Conservation (phyloP, 2,113 vertebrate species). For the Cranoglanis bouderius region DNA sequence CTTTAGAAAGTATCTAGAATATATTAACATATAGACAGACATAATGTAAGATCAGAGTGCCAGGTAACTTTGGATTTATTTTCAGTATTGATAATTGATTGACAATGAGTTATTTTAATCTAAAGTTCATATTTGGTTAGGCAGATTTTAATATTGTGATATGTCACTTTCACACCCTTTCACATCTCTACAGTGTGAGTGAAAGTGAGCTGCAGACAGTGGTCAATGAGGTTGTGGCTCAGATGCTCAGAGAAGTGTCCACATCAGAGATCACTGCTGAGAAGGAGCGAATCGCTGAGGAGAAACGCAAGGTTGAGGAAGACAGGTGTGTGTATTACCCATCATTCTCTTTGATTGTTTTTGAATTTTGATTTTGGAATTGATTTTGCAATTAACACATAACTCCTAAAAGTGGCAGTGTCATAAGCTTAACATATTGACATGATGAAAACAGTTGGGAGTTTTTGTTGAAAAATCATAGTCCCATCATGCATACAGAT, state of each 20-base stretch:
- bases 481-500: not conserved
- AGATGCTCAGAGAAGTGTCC: constrained; percentile 74
- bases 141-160: not conserved
- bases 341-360: not conserved
- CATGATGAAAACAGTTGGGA: not conserved
- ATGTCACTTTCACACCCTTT: not conserved
- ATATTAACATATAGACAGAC: not conserved
- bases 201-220: constrained; percentile 70
- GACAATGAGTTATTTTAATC: not conserved
- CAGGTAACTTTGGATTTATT: not conserved
- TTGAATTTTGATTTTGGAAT: not conserved
- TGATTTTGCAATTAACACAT: not conserved
- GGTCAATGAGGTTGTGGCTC: constrained; percentile 70
- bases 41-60: not conserved
- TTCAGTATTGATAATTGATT: not conserved
- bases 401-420: not conserved
- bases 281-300: constrained; percentile 74
- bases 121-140: not conserved
- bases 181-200: constrained; percentile 71
- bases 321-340: constrained; percentile 72
- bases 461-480: not conserved
- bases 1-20: not conserved
- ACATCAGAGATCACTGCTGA: constrained; percentile 69
- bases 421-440: not conserved
- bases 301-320: constrained; percentile 80